Percentiles rank a stretch among this genome's conserved stretches.
These are phyloP conservation scores for Phlogophora meticulosa DNA, from an alignment of 2,888 invertebrate genomes.

Conservation along the genomic window DNA sequence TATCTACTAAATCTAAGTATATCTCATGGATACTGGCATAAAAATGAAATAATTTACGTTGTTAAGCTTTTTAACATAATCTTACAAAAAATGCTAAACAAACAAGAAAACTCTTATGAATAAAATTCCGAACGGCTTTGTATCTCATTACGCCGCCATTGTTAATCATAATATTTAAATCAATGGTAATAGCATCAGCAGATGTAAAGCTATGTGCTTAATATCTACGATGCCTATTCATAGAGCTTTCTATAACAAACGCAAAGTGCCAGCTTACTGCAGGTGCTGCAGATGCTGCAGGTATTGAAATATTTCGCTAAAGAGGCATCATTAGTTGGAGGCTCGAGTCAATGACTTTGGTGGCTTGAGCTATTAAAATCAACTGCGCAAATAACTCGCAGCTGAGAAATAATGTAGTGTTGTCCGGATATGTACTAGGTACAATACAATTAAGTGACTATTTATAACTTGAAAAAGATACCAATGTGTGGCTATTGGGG, in stretches of 20 bases:
- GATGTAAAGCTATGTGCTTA: slow-evolving; percentile 33
- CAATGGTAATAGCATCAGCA: slow-evolving; percentile 38
- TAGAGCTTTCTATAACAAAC: slow-evolving; percentile 35
- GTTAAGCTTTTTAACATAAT: slow-evolving; percentile 14
- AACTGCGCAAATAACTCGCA: slow-evolving; percentile 31
- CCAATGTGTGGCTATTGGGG: neutral
- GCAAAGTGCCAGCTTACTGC: slow-evolving; percentile 1
- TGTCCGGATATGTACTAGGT: slow-evolving; percentile 18
- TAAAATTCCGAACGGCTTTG: slow-evolving; percentile 25
- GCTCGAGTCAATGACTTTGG: slow-evolving; percentile 14
- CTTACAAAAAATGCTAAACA: slow-evolving; percentile 19
- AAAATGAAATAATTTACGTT: slow-evolving; percentile 4
- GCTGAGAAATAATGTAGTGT: slow-evolving; percentile 18
- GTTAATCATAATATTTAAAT: slow-evolving; percentile 48
- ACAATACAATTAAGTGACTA: slow-evolving; percentile 9
- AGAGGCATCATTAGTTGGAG: slow-evolving; percentile 34
- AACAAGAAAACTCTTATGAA: slow-evolving; percentile 38
- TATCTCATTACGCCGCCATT: slow-evolving; percentile 36
- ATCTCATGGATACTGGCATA: neutral
- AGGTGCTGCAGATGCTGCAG: no score
- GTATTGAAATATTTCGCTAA: slow-evolving; percentile 24
- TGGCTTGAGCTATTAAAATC: slow-evolving; percentile 21
- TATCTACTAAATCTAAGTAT: neutral
- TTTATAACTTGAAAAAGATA: slow-evolving; percentile 17
- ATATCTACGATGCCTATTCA: slow-evolving; percentile 37